phyloP scores from a whole-genome alignment of 2,888 invertebrate genomes.

The Lepidochitona cinerea region DNA sequence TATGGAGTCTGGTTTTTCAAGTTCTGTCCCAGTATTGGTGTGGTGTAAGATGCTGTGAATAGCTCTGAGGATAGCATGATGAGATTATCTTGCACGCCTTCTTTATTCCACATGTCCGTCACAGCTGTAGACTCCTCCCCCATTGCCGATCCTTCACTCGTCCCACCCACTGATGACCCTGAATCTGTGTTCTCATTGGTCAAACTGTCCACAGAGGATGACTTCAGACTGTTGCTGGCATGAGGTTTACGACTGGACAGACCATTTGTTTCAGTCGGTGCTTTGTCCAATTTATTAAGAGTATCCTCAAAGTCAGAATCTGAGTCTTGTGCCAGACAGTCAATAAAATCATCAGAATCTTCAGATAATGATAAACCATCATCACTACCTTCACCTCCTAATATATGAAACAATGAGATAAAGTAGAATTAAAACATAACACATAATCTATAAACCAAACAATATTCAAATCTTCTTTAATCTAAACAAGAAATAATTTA shows the following conservation, averaged over 20 bases:
- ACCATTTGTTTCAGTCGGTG: background rate
- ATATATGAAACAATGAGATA: too few relatives aligned
- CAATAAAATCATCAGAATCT: slow-evolving; percentile 56
- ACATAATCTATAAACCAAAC: too few relatives aligned
- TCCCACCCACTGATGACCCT: background rate
- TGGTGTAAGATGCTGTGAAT: slow-evolving; percentile 41
- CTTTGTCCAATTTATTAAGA: background rate
- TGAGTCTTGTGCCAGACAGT: slow-evolving; percentile 59
- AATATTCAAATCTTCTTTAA: too few relatives aligned
- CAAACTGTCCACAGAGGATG: background rate
- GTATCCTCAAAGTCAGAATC: slow-evolving; percentile 51
- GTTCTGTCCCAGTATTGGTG: background rate
- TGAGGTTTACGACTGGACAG: background rate
- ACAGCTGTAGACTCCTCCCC: slow-evolving; percentile 20
- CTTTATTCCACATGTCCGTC: slow-evolving; percentile 25
- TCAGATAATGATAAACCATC: slow-evolving; percentile 52
- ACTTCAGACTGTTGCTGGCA: background rate
- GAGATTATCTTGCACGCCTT: slow-evolving; percentile 41
- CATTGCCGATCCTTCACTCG: background rate
- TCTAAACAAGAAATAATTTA: too few relatives aligned
- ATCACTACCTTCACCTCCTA: slow-evolving; percentile 49
- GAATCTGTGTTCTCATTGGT: background rate
- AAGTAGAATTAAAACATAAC: too few relatives aligned
- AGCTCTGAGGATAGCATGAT: slow-evolving; percentile 59
- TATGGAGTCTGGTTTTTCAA: background rate